A percentile compares a stretch with the other conserved stretches of the same genome.
phyloP scores from a whole-genome alignment of 2,113 vertebrate species.

The Ameiurus melas region DNA sequence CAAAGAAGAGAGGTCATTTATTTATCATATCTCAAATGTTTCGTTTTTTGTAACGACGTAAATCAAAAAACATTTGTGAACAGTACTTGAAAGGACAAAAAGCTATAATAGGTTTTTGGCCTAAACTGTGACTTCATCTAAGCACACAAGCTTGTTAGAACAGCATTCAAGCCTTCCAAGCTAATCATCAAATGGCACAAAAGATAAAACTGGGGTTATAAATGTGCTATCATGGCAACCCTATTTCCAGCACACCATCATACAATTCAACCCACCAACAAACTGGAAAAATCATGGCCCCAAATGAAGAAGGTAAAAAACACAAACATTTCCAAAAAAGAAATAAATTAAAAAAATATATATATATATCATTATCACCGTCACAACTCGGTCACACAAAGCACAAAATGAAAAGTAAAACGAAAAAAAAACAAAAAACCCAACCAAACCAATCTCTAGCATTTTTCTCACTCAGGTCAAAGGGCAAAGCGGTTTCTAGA shows the following conservation, averaged over 20 bases:
- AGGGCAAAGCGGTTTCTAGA: slow-evolving; percentile 79
- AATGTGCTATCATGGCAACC: slow-evolving; percentile 91
- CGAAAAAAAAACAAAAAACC: slow-evolving; percentile 59
- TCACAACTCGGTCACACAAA: slow-evolving; percentile 81
- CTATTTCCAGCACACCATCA: slow-evolving; percentile 94
- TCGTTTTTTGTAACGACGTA: too few relatives aligned
- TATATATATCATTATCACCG: slow-evolving; percentile 38
- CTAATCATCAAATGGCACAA: background rate
- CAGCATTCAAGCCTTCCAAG: slow-evolving; percentile 2
- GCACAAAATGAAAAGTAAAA: slow-evolving; percentile 66
- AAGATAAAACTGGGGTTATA: slow-evolving; percentile 38
- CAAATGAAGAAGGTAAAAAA: slow-evolving; percentile 65
- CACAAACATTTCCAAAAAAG: slow-evolving; percentile 74
- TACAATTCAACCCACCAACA: slow-evolving; percentile 67
- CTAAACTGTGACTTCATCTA: background rate
- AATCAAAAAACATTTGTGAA: background rate
- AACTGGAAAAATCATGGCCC: slow-evolving; percentile 78
- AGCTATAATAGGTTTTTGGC: background rate
- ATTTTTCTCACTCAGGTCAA: slow-evolving; percentile 78
- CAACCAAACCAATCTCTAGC: slow-evolving; percentile 63
- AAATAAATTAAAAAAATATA: slow-evolving; percentile 26
- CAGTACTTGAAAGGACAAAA: background rate
- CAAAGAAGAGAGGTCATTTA: background rate
- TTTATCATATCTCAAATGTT: background rate
- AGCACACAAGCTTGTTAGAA: background rate